phyloP scores from a whole-genome alignment of 2,888 invertebrate species.

The Drosophila antonietae region DNA sequence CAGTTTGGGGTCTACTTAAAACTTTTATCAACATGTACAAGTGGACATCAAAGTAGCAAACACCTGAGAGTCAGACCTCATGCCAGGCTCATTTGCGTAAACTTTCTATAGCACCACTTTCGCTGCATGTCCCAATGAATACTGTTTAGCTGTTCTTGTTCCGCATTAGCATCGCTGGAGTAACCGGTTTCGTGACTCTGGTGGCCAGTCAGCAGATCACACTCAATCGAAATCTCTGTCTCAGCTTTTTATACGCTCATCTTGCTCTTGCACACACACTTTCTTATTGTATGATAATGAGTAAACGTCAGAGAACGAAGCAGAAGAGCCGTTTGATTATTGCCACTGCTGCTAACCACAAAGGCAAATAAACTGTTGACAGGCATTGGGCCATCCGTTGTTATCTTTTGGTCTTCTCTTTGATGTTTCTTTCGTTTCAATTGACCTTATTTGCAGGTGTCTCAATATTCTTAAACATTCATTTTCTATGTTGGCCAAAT shows the following conservation, averaged over 20 bases:
- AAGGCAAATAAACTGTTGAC: conserved; percentile 58
- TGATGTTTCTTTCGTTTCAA: conserved; percentile 54
- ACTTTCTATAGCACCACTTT: conserved; percentile 79
- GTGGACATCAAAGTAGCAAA: conserved; percentile 12
- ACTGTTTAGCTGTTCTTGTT: conserved; percentile 66
- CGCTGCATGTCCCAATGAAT: conserved; percentile 64
- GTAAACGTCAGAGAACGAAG: conserved; percentile 15
- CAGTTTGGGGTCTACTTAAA: conserved; percentile 60
- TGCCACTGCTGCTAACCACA: conserved; percentile 57
- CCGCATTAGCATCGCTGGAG: conserved; percentile 63
- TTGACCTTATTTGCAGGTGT: conserved; percentile 72
- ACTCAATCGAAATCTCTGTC: conserved; percentile 28
- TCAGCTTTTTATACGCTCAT: conserved; percentile 32
- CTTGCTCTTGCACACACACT: conserved; percentile 25
- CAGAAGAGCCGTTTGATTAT: conserved; percentile 62
- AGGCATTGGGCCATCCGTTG: conserved; percentile 50
- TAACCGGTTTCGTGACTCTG: conserved; percentile 59
- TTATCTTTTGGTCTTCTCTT: conserved; percentile 27
- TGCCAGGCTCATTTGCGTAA: conserved; percentile 39
- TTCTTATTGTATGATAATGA: conserved; percentile 64
- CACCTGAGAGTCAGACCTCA: background rate
- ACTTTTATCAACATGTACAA: conserved; percentile 37
- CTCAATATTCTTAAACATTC: conserved; percentile 34
- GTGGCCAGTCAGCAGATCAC: conserved; percentile 36
- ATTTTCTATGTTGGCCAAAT: conserved; percentile 25